Percentiles rank a stretch among this genome's conserved stretches.
These are phyloP conservation scores for Sciurus carolinensis DNA, from an alignment of 2,797 vertebrate genomes.

Conservation along the genomic window DNA sequence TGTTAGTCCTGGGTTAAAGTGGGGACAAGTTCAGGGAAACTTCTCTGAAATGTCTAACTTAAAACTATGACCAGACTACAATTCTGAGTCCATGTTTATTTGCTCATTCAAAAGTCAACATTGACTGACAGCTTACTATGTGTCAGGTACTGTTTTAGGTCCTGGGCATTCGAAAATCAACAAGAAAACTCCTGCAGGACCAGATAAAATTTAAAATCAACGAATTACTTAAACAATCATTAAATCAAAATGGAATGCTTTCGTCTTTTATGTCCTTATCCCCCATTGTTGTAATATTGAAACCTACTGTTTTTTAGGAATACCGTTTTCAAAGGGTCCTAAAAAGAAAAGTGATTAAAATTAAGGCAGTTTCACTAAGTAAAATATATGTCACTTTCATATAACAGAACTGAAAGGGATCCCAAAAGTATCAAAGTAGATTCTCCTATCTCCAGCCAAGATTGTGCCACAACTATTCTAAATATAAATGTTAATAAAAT, in stretches of 20 bases:
- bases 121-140: not conserved
- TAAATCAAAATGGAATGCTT: not conserved
- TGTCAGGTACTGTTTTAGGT: not conserved
- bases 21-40: not conserved
- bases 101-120: not conserved
- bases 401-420: not conserved
- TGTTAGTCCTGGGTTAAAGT: not conserved
- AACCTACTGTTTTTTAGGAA: not conserved
- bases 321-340: not conserved
- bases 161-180: not conserved
- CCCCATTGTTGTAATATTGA: not conserved
- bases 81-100: not conserved
- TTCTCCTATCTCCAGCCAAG: not conserved
- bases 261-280: not conserved
- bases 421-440: not conserved
- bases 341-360: conserved; percentile 44
- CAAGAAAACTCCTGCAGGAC: not conserved
- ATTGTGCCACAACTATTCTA: not conserved
- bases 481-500: conserved; percentile 13
- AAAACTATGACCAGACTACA: not conserved
- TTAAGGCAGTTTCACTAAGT: not conserved
- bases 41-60: not conserved
- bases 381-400: conserved; percentile 10
- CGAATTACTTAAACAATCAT: not conserved
- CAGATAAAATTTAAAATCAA: conserved; percentile 12